Percentiles rank a stretch among this genome's conserved stretches.
Conservation (phyloP, 2,888 invertebrate species). For the Dasypogon diadema region DNA sequence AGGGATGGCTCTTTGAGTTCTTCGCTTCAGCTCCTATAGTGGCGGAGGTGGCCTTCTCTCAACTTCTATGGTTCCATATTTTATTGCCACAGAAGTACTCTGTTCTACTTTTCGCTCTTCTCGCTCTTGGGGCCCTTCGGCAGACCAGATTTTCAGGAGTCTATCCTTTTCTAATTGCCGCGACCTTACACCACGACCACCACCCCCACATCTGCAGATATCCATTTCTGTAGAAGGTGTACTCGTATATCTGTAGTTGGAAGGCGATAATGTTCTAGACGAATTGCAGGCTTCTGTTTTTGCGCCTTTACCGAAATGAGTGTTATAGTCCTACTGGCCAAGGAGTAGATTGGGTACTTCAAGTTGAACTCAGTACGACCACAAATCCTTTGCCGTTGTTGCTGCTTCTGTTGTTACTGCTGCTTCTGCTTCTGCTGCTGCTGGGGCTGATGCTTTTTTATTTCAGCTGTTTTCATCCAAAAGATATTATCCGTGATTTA, state of each 20-base stretch:
- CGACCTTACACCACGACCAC: conserved; percentile 31
- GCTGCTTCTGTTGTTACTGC: background rate
- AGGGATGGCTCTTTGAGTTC: conserved; percentile 56
- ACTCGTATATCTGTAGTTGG: conserved; percentile 32
- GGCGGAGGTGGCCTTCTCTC: conserved; percentile 43
- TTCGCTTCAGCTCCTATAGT: conserved; percentile 49
- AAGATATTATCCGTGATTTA: conserved; percentile 52
- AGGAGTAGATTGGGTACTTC: conserved; percentile 39
- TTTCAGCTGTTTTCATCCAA: conserved; percentile 50
- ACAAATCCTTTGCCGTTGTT: conserved; percentile 24
- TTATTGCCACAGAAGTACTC: conserved; percentile 45
- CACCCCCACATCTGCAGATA: background rate
- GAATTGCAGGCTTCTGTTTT: conserved; percentile 51
- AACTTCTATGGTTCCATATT: conserved; percentile 48
- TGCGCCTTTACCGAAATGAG: conserved; percentile 48
- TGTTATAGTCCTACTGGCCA: conserved; percentile 48
- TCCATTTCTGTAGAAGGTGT: background rate
- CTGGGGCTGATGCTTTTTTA: conserved; percentile 16
- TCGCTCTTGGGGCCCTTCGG: background rate
- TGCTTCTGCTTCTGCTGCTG: conserved; percentile 1
- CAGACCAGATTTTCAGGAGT: conserved; percentile 11
- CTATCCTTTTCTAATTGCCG: conserved; percentile 51
- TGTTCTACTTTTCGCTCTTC: conserved; percentile 33
- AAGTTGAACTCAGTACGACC: conserved; percentile 28
- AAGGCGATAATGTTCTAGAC: conserved; percentile 51